Base-by-base conservation (phyloP, 23 tunicate genomes). In the Halocynthia roretzi region DNA sequence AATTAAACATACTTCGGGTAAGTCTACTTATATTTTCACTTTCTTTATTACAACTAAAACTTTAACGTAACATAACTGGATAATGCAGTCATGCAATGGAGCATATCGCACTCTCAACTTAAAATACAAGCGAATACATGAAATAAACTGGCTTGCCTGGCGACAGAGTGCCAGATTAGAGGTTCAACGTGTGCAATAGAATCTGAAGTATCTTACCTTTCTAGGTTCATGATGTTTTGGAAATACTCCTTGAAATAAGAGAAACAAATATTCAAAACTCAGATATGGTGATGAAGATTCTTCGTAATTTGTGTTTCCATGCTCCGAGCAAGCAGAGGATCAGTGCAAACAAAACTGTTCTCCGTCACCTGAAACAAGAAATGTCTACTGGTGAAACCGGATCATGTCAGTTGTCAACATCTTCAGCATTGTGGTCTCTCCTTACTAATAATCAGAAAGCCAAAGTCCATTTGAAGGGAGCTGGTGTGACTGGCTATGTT, bases 381-480 rank as follows among this genome's bases (percentile, higher is more conserved):
- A 23, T 54, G 19, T 14, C 62, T 54, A 44, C 31, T 12, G 64
- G 55, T 18, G 21, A n/a, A 54, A 53, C 10, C 14, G 56, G 56
- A 50, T 54, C 66, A 54, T 53, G 56, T 74, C 56, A 67, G 19
- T 22, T 50, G 52, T 63, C 71, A 21, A 44, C 87, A 17, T 77
- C 84, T 21, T 71, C 88, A n/a, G 97, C 90, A 10, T 8, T 90
- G 11, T 69, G 68, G 52, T 74, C 97, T 6, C 71, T 90, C 5
- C 76, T 90, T 12, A 85, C 86, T 56, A 85, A 85, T 67, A 80
- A 71, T 77, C 97, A 90, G 65, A 90, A 90, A 83, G 86, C 97
- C 40, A 90, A 90, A 72, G 97, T 90, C 7, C 89, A 84, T 71
- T 64, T 90, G 31, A 90, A 90, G 60, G 84, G 74, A 6, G 86